A percentile compares a stretch with the other conserved stretches of the same genome.
phyloP scores from a whole-genome alignment of 2,113 vertebrate genomes.

The Monarcha castaneiventris region DNA sequence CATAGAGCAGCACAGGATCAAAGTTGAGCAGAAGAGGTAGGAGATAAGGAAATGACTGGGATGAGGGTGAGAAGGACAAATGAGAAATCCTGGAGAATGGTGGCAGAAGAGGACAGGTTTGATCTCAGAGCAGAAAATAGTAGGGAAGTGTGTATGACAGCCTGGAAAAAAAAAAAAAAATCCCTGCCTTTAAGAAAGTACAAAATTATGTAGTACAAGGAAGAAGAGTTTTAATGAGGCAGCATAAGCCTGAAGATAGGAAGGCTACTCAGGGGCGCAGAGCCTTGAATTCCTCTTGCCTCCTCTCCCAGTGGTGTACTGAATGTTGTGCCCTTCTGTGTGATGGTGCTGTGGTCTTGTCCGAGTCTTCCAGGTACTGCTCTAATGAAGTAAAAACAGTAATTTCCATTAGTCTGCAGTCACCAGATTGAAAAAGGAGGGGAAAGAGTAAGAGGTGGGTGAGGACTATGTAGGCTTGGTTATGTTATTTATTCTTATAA shows the following conservation, averaged over 20 bases:
- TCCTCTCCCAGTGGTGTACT: not conserved
- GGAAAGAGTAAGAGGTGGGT: not conserved
- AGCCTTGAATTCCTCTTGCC: not conserved
- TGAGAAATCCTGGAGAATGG: not conserved
- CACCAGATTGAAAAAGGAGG: not conserved
- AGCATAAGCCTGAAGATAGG: not conserved
- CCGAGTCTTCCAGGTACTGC: not conserved
- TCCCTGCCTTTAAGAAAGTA: not conserved
- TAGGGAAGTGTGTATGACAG: not conserved
- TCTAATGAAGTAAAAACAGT: not conserved
- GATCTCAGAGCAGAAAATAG: not conserved
- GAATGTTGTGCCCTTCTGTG: not conserved
- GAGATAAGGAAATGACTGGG: not conserved
- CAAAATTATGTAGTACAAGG: not conserved
- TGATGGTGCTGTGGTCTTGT: not conserved
- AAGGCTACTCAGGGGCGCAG: not conserved
- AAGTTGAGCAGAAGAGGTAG: not conserved
- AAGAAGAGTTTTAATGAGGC: not conserved
- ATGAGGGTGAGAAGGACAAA: not conserved
- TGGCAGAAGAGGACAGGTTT: not conserved
- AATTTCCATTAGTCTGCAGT: not conserved
- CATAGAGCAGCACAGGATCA: not conserved
- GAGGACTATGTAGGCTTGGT: not conserved
- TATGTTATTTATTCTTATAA: not conserved
- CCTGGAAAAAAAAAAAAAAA: not conserved